Base-by-base conservation (phyloP, 1,140 invertebrate genomes). In the Diorhabda elongata region DNA sequence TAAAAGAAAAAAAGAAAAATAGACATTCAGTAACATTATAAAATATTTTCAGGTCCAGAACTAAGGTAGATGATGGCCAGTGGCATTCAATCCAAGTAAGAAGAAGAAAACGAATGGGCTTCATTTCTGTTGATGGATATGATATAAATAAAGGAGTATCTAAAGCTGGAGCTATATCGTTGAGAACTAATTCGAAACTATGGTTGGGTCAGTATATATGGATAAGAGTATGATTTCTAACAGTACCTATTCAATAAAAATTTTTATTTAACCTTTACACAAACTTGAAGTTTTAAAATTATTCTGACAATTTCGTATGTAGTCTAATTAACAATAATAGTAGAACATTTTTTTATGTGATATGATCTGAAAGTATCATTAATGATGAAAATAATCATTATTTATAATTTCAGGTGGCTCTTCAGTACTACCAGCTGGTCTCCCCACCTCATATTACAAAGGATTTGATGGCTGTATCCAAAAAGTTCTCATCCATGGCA, bases 151-250 rank as follows among this genome's bases (percentile, higher is more conserved):
- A 85, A 73, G 87, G 85, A 26, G 84, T 87, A 71, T 87, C 90
- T 42, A 85, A 87, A 65, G 83, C 83, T 47, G 87, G 90, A 63
- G 85, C 90, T 44, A 86, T 87, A 60, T 86, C 88, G 71, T 85
- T 92, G 69, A 89, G 90, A 76, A 89, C 90, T 6, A 90, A 92
- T 81, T 89, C 90, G 41, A 86, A 87, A 72, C 78, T 92, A 63
- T 93, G 90, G 90, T 89, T 94, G 74, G 91, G 91, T 89, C 79
- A 76, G 76, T 43, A 45, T 26, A 26, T 26, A 26, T 26, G 26
- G 26, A 1, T 26, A 26, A 26, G 26, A 26, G 26, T 26, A 26
- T 26, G 26, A 26, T 26, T 26, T 26, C 26, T 26, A 26, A 26
- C 26, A 26, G 26, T 26, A 26, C 26, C 26, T 26, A 26, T 26